Evolutionary conservation across 2,888 invertebrate genomes (phyloP), one percentile per base, ranked within the genome.

Genomic region (Diaphora mendica): DNA sequence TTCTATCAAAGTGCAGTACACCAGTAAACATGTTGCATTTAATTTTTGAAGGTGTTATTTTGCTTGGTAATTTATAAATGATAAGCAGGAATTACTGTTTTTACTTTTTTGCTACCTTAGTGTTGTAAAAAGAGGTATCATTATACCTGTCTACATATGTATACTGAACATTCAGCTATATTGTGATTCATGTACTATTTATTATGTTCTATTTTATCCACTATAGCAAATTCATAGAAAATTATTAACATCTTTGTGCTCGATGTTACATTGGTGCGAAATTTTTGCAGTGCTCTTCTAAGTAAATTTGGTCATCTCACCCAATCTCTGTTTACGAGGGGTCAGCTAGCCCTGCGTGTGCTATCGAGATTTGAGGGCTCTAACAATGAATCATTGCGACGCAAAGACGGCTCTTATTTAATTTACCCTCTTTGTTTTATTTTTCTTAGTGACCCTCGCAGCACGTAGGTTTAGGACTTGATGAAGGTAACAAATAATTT

Each of bases 271-370:
- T 33, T 77, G 86, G 88, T 89, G 88, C 86, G 85, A 88, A 91
- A 89, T 90, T 91, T 91, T 89, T 90, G 90, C 91, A 90, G 89
- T 86, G 83, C 88, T 90, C 88, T 92, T 94, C 93, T 94, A 95
- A 95, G 95, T 95, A 95, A 95, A 95, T 95, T 95, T 95, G 95
- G 94, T 90, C 94, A 94, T 95, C 94, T 91, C 93, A 86, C 90
- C 92, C 93, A 93, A 92, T 92, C 92, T 90, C 86, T 90, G 91
- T 92, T 94, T 93, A 93, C 92, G 93, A 94, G 92, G 94, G 93
- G 91, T 90, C 77, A 80, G 76, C 64, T 89, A 91, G 89, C 66
- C 88, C 92, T 90, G 93, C 94, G 91, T 89, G 91, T 89, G 86
- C 87, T 90, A 91, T 92, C 92, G 91, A 92, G 94, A 94, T 94